Evolutionary conservation across 2,888 invertebrate species (phyloP).

Genomic region (Tetropium fuscum): DNA sequence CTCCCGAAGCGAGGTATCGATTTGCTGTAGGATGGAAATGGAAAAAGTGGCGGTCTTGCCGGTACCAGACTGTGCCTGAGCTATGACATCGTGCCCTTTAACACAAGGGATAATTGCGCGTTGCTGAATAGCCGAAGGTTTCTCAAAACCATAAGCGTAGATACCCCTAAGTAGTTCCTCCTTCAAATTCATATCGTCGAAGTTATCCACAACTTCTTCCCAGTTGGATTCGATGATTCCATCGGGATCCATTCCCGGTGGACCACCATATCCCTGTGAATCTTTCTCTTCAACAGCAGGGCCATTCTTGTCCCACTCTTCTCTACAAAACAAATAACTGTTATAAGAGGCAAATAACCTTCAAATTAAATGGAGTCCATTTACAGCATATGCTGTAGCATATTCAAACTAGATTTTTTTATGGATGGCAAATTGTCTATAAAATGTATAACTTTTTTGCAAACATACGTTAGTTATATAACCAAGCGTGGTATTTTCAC

Average conservation of each 20-base stretch:
- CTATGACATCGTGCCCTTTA: conserved; percentile 96
- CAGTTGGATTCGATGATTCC: conserved; percentile 94
- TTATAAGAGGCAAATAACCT: conserved; percentile 39
- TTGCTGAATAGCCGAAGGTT: conserved; percentile 99
- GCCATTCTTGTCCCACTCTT: conserved; percentile 85
- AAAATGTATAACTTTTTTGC: too few species aligned
- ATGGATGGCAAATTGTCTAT: too few species aligned
- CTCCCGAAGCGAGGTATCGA: conserved; percentile 88
- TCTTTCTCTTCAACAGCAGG: conserved; percentile 77
- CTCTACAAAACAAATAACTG: conserved; percentile 66
- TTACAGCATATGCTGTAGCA: conserved; percentile 37
- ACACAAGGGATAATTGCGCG: conserved; percentile 98
- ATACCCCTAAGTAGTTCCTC: conserved; percentile 97
- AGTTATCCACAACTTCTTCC: conserved; percentile 94
- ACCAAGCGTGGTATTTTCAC: conserved; percentile 51
- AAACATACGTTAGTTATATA: conserved; percentile 45
- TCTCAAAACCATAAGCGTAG: conserved; percentile 99
- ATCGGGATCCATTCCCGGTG: conserved; percentile 91
- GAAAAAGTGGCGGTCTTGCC: conserved; percentile 99
- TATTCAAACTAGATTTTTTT: too few species aligned
- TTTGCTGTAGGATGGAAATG: conserved; percentile 97
- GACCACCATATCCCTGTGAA: conserved; percentile 75
- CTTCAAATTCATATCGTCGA: conserved; percentile 98
- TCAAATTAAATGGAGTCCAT: conserved; percentile 36
- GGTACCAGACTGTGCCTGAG: conserved; percentile 99